Conservation (phyloP, 2,113 vertebrate species). For the Chaetops frenatus region DNA sequence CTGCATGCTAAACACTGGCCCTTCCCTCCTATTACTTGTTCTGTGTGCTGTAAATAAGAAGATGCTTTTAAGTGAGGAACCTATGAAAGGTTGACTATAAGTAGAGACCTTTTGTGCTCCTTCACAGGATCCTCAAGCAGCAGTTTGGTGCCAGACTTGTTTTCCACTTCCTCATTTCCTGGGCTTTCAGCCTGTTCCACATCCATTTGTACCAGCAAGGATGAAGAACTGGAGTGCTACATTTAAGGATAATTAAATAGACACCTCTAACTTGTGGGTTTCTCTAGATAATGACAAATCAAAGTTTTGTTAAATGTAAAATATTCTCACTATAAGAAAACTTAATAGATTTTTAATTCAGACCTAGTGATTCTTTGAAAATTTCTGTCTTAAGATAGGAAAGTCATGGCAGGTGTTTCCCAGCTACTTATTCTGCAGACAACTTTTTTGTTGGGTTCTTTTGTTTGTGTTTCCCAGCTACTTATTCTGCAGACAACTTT, state of each 20-base stretch:
- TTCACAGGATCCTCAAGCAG: background rate
- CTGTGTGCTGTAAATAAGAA: background rate
- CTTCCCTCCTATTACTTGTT: background rate
- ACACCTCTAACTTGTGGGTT: background rate
- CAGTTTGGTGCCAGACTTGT: background rate
- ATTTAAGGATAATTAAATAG: background rate
- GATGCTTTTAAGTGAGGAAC: background rate
- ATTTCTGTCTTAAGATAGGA: background rate
- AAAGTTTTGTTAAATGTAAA: background rate
- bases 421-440: background rate
- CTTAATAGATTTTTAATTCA: background rate
- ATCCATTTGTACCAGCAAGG: background rate
- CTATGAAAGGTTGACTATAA: background rate
- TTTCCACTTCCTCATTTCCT: background rate
- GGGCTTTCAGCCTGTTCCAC: background rate
- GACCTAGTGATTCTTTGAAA: background rate
- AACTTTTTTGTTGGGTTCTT: background rate
- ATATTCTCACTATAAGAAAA: background rate
- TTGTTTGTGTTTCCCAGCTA: background rate
- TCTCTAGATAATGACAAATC: background rate
- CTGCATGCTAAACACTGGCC: background rate
- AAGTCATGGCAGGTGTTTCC: background rate
- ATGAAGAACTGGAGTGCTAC: background rate
- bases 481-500: background rate
- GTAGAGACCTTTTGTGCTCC: background rate